Conservation (phyloP, 2,113 vertebrate genomes). For the Anseranas semipalmata region DNA sequence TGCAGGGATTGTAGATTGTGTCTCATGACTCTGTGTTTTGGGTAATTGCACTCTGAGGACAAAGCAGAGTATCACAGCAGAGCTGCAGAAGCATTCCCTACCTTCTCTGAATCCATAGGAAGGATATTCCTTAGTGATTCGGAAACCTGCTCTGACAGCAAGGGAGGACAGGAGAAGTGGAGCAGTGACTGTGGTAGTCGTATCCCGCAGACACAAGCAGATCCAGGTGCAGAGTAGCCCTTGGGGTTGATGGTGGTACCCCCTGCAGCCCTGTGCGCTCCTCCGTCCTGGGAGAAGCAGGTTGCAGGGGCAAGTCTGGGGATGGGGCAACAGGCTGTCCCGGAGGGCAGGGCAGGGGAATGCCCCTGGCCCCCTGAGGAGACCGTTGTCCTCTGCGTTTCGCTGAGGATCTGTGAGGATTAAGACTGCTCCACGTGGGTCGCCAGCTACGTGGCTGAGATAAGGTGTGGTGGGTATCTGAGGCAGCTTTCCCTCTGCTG, state of each 20-base stretch:
- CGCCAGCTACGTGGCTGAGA: neutral
- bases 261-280: neutral
- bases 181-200: neutral
- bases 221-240: neutral
- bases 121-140: neutral
- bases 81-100: neutral
- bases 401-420: neutral
- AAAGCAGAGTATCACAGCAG: neutral
- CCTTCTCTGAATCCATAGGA: neutral
- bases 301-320: neutral
- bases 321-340: neutral
- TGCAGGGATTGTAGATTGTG: conserved; percentile 47
- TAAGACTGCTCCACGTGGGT: neutral
- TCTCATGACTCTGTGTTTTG: neutral
- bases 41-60: conserved; percentile 31
- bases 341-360: neutral
- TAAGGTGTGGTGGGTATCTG: accelerated
- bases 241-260: neutral
- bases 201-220: neutral
- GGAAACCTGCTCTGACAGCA: neutral
- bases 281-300: neutral
- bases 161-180: neutral
- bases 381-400: neutral
- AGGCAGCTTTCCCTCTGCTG: neutral
- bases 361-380: neutral